phyloP scores from a whole-genome alignment of 2,888 invertebrate genomes.

The Ceriagrion tenellum region DNA sequence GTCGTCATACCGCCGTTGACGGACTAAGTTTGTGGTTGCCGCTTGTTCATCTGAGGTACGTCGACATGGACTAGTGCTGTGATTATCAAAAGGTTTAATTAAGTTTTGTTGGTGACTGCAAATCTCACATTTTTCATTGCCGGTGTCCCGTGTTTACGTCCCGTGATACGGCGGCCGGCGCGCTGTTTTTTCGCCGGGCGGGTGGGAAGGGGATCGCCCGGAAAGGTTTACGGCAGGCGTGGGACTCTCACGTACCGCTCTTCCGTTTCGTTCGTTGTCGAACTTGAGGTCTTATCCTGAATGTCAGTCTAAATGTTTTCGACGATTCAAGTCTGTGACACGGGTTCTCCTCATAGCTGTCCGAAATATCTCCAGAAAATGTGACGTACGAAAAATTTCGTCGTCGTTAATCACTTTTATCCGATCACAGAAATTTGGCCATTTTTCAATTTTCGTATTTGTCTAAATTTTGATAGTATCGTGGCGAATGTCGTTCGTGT shows the following conservation, averaged over 20 bases:
- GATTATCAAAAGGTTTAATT: background rate
- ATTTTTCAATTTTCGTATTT: background rate
- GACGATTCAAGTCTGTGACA: no score
- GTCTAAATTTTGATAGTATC: background rate
- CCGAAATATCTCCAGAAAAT: no score
- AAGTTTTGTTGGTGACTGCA: background rate
- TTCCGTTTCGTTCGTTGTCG: background rate
- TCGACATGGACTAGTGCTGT: background rate
- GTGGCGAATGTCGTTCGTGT: no score
- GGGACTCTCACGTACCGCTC: background rate
- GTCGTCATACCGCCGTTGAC: background rate
- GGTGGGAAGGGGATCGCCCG: constrained; percentile 43
- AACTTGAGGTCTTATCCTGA: background rate
- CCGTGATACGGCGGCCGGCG: constrained; percentile 34
- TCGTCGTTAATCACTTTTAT: no score
- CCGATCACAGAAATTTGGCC: background rate
- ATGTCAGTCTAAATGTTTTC: no score
- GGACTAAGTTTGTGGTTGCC: background rate
- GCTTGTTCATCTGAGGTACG: background rate
- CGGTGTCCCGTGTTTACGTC: background rate
- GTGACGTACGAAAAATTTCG: no score
- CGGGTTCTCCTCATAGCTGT: no score
- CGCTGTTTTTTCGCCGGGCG: constrained; percentile 6
- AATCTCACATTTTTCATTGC: background rate
- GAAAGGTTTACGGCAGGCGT: background rate